phyloP scores from a whole-genome alignment of 2,888 invertebrate species.

The Apodemia zela region DNA sequence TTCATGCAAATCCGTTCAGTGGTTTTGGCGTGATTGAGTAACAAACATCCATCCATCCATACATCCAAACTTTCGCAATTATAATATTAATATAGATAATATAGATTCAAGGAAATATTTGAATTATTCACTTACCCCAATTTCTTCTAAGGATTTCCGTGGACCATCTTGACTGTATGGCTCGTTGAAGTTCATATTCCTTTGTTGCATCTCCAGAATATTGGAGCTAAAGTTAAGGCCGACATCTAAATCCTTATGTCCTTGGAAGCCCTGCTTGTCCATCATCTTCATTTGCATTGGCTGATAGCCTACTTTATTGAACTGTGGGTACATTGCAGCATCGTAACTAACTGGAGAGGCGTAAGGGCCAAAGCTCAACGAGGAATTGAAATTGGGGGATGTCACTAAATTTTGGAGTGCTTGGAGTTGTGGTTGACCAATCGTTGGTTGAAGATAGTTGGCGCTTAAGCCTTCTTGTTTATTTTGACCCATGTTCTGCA shows the following conservation, averaged over 20 bases:
- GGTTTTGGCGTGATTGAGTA: too few species aligned
- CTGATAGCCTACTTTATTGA: constrained; percentile 53
- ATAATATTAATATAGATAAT: too few species aligned
- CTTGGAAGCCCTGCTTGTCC: constrained; percentile 48
- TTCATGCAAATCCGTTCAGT: too few species aligned
- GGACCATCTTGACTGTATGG: constrained; percentile 38
- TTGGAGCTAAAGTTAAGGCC: constrained; percentile 45
- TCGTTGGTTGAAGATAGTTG: constrained; percentile 48
- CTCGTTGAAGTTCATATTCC: constrained; percentile 49
- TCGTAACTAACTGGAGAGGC: constrained; percentile 55
- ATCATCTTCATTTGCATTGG: constrained; percentile 49
- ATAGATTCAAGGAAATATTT: too few species aligned
- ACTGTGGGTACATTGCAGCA: constrained; percentile 68
- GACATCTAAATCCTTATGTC: constrained; percentile 48
- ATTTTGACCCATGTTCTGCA: constrained; percentile 36
- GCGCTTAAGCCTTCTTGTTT: constrained; percentile 44
- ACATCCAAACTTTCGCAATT: too few species aligned
- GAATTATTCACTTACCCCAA: constrained; percentile 39
- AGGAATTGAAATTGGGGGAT: constrained; percentile 59
- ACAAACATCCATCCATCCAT: too few species aligned
- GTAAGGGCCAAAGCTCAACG: constrained; percentile 51
- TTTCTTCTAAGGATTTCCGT: constrained; percentile 46
- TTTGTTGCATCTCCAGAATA: constrained; percentile 47
- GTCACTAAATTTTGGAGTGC: constrained; percentile 54
- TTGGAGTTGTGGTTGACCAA: constrained; percentile 58